phyloP scores from a whole-genome alignment of 1,140 invertebrate genomes.

The Helicoverpa zea region DNA sequence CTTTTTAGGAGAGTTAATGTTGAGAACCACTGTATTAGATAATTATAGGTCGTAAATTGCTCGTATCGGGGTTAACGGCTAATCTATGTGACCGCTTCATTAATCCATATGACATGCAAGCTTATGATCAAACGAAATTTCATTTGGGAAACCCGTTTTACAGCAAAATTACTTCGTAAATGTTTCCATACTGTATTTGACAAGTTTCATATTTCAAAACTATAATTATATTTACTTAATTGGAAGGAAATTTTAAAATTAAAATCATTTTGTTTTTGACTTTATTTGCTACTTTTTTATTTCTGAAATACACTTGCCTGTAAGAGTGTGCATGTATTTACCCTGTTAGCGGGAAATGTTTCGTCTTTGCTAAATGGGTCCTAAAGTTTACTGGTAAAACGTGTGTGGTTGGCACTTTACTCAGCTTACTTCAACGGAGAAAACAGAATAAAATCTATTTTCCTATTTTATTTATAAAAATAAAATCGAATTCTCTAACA shows the following conservation, averaged over 20 bases:
- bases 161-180: neutral
- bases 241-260: no score
- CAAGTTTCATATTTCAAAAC: neutral
- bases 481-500: no score
- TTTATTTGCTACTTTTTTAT: no score
- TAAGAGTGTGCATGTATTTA: no score
- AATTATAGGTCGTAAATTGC: constrained; percentile 22
- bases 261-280: neutral
- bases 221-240: no score
- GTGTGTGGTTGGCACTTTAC: no score
- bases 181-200: neutral
- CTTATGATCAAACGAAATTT: constrained; percentile 4
- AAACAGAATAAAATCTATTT: no score
- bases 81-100: constrained; percentile 33
- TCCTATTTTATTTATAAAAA: neutral
- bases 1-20: neutral
- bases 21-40: constrained; percentile 10
- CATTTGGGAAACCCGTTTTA: constrained; percentile 18
- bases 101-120: constrained; percentile 6
- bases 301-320: no score
- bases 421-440: no score
- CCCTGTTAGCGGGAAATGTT: no score
- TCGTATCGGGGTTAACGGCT: constrained; percentile 25
- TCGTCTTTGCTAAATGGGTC: no score
- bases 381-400: no score